Conservation (phyloP, 2,113 vertebrate genomes). For the Beaufortia kweichowensis region DNA sequence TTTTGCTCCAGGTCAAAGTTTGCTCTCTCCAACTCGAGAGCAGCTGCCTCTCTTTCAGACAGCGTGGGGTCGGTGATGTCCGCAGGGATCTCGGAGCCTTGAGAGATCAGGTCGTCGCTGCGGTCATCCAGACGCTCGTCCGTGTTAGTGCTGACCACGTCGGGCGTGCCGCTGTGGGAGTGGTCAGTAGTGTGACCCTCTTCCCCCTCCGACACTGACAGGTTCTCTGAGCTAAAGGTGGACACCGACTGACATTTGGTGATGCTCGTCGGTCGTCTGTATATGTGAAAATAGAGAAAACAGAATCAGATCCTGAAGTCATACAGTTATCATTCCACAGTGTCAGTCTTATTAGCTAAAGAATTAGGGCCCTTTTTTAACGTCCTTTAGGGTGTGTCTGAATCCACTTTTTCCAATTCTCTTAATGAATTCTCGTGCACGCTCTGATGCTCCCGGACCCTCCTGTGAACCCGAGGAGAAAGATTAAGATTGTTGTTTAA, state of each 20-base stretch:
- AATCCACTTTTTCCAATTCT: no score
- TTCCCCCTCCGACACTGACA: constrained; percentile 85
- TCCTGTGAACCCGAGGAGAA: no score
- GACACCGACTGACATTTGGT: constrained; percentile 88
- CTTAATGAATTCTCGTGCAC: no score
- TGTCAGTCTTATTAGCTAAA: no score
- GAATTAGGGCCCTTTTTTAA: no score
- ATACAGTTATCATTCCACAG: no score
- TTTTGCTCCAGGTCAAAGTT: constrained; percentile 78
- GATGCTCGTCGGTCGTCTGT: constrained; percentile 79
- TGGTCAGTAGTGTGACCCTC: constrained; percentile 91
- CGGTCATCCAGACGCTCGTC: constrained; percentile 87
- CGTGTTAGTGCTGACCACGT: constrained; percentile 89
- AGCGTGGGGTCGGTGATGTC: constrained; percentile 79
- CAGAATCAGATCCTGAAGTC: neutral
- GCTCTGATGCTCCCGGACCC: no score
- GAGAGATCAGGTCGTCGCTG: constrained; percentile 87
- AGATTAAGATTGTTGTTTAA: no score
- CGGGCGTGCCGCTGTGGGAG: constrained; percentile 88
- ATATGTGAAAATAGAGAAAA: constrained; percentile 19
- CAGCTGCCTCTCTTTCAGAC: constrained; percentile 78
- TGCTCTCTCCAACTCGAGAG: constrained; percentile 76
- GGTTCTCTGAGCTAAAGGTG: constrained; percentile 91
- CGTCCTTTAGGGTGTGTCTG: no score
- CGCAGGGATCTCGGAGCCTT: constrained; percentile 84